Percentiles rank a stretch among this genome's conserved stretches.
These are phyloP conservation scores for Coracias cyanogaster DNA, from an alignment of 2,797 vertebrate species.

Conservation along the genomic window DNA sequence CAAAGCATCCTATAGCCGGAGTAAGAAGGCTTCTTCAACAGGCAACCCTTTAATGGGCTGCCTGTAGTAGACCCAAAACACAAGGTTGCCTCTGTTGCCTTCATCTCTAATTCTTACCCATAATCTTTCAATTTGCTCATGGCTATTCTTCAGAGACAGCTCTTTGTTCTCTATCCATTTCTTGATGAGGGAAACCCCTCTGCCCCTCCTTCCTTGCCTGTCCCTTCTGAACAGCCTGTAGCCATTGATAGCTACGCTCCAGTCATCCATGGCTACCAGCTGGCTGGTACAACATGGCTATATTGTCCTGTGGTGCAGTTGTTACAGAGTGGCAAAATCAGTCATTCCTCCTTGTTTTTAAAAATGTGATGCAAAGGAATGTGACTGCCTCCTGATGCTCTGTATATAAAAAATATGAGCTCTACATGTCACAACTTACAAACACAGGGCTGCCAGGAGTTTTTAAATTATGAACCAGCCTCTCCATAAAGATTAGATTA, in stretches of 20 bases:
- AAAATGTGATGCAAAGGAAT: neutral
- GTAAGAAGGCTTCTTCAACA: neutral
- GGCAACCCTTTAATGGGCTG: neutral
- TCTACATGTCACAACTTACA: neutral
- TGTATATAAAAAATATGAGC: neutral
- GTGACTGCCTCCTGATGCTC: neutral
- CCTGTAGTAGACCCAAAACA: neutral
- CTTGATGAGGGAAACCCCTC: neutral
- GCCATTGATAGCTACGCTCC: neutral
- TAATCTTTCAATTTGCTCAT: neutral
- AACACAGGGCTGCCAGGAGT: neutral
- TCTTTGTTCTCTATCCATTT: neutral
- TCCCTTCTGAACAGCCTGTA: neutral
- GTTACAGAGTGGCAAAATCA: neutral
- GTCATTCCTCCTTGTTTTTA: neutral
- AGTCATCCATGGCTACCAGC: neutral
- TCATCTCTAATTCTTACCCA: neutral
- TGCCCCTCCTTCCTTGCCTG: neutral
- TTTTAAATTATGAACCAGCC: neutral
- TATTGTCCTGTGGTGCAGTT: neutral
- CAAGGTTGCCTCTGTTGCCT: neutral
- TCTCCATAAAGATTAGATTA: neutral
- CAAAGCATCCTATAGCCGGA: neutral
- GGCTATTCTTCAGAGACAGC: neutral
- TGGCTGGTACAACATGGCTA: neutral